Percentiles rank a stretch among this genome's conserved stretches.
Evolutionary conservation across 2,888 invertebrate species (phyloP).

Genomic region (Brachypterus glaber): DNA sequence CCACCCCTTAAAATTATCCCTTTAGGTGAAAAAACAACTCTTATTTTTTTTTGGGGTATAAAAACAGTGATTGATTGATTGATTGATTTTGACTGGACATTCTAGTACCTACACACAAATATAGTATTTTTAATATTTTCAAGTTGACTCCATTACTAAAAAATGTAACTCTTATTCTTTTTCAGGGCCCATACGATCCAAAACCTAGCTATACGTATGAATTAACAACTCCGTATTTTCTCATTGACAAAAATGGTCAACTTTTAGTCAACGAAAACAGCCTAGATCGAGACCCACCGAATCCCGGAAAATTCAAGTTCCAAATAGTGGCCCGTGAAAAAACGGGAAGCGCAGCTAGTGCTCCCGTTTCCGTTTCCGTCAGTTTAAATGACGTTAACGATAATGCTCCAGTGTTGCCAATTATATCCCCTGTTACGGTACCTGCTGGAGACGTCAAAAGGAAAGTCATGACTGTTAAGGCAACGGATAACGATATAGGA

Average conservation of each 20-base stretch:
- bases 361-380: constrained; percentile 71
- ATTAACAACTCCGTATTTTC: constrained; percentile 73
- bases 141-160: too few species aligned
- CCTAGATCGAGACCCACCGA: constrained; percentile 79
- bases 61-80: too few species aligned
- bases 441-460: constrained; percentile 43
- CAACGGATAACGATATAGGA: constrained; percentile 77
- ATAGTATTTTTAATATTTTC: too few species aligned
- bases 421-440: constrained; percentile 69
- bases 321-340: constrained; percentile 82
- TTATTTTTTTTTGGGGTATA: too few species aligned
- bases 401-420: constrained; percentile 72
- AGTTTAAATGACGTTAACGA: constrained; percentile 75
- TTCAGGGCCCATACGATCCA: constrained; percentile 69
- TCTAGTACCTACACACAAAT: too few species aligned
- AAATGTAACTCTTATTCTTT: too few species aligned
- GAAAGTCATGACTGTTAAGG: constrained; percentile 46
- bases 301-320: constrained; percentile 73
- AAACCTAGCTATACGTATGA: constrained; percentile 74
- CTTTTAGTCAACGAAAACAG: constrained; percentile 74
- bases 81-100: too few species aligned
- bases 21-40: too few species aligned
- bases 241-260: constrained; percentile 61
- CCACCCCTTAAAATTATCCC: too few species aligned
- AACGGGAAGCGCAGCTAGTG: constrained; percentile 68